Percentiles rank a stretch among this genome's conserved stretches.
Evolutionary conservation across 2,888 invertebrate species (phyloP).

Genomic region (Gibbula magus): DNA sequence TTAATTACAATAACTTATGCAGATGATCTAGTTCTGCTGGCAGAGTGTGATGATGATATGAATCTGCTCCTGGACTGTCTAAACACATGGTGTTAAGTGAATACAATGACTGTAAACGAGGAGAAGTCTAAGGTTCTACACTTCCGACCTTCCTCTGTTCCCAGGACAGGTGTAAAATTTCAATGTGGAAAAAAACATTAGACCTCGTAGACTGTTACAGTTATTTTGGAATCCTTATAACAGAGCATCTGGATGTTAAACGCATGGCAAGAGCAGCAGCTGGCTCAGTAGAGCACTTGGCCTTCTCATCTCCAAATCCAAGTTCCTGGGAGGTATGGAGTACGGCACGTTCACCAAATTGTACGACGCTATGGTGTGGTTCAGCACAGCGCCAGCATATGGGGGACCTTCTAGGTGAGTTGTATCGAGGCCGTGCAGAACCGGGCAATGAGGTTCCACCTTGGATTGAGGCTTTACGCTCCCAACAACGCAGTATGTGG

Average conservation of each 20-base stretch:
- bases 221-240: not conserved
- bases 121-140: not conserved
- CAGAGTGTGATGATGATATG: not conserved
- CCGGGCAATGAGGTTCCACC: too few relatives aligned
- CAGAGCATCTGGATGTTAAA: conserved; percentile 22
- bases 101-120: not conserved
- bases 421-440: too few relatives aligned
- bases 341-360: too few relatives aligned
- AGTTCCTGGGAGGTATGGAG: not conserved
- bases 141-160: not conserved
- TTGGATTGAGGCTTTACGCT: too few relatives aligned
- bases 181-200: not conserved
- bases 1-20: too few relatives aligned
- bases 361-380: not conserved
- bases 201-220: not conserved
- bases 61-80: not conserved
- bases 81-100: not conserved
- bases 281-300: conserved; percentile 11
- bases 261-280: conserved; percentile 1
- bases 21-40: not conserved
- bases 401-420: too few relatives aligned
- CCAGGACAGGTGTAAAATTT: not conserved
- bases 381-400: conserved; percentile 15
- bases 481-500: too few relatives aligned
- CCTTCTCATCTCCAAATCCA: conserved; percentile 18